Evolutionary conservation across 2,797 vertebrate species (phyloP).

Genomic region (Triplophysa bombifrons): DNA sequence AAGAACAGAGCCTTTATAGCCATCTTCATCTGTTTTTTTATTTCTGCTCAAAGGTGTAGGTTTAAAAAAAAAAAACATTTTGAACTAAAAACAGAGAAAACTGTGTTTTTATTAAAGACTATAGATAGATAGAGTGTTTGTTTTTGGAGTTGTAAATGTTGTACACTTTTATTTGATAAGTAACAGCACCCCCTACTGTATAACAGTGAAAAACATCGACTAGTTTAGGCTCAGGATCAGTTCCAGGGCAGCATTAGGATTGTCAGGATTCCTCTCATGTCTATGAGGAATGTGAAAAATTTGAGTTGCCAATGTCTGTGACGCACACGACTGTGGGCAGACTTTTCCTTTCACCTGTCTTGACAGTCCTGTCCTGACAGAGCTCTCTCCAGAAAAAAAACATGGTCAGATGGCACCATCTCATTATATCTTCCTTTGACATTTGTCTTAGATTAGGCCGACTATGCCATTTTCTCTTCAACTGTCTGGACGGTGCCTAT

Average conservation of each 20-base stretch:
- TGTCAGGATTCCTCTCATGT: slow-evolving; percentile 56
- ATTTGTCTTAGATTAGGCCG: slow-evolving; percentile 4
- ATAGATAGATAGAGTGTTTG: too few species aligned
- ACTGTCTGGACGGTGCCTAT: neutral
- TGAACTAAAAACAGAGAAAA: too few species aligned
- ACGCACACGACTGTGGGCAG: slow-evolving; percentile 56
- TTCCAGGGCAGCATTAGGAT: slow-evolving; percentile 24
- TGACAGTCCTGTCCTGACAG: neutral
- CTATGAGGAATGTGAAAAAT: slow-evolving; percentile 62
- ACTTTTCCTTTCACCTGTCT: slow-evolving; percentile 39
- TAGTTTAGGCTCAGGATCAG: slow-evolving; percentile 32
- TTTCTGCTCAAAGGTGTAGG: too few species aligned
- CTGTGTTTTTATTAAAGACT: too few species aligned
- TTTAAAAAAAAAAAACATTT: too few species aligned
- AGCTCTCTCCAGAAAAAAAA: slow-evolving; percentile 14
- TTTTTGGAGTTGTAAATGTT: too few species aligned
- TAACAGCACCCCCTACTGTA: too few species aligned
- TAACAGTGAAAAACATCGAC: neutral
- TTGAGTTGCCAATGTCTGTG: slow-evolving; percentile 56
- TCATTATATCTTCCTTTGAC: neutral
- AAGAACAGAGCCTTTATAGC: too few species aligned
- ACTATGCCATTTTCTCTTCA: neutral
- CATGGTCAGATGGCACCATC: neutral
- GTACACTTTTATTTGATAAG: too few species aligned
- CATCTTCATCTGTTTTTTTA: too few species aligned